phyloP scores from a whole-genome alignment of 2,797 vertebrate genomes.

The Corythornis leucogaster region DNA sequence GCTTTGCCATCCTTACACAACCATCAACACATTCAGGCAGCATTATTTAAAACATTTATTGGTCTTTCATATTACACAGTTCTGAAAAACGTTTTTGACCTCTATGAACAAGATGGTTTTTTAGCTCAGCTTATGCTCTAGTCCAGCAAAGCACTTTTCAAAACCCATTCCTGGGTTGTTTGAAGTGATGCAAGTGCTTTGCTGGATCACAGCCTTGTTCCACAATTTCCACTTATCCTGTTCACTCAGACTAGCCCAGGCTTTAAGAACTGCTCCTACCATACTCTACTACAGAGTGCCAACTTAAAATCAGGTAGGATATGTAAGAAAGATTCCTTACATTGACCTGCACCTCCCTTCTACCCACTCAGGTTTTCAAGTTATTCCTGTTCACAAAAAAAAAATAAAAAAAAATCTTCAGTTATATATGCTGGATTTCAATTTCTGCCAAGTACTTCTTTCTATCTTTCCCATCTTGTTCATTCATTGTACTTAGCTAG shows the following conservation, averaged over 20 bases:
- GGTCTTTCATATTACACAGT: not conserved
- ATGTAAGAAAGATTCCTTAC: not conserved
- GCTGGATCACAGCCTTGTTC: not conserved
- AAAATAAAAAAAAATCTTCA: not conserved
- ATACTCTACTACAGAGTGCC: not conserved
- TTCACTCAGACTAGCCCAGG: not conserved
- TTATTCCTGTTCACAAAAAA: not conserved
- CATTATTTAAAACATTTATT: conserved; percentile 34
- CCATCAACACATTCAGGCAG: not conserved
- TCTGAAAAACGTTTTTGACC: conserved; percentile 1
- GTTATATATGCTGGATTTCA: not conserved
- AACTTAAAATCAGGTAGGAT: not conserved
- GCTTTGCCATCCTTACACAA: not conserved
- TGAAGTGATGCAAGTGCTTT: not conserved
- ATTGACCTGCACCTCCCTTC: not conserved
- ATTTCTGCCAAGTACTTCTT: not conserved
- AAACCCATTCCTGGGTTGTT: not conserved
- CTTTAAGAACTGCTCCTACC: not conserved
- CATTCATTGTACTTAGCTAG: conserved; percentile 94
- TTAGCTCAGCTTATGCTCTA: not conserved
- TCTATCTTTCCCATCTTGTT: not conserved
- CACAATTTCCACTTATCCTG: not conserved
- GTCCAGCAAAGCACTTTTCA: not conserved
- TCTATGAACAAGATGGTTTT: not conserved
- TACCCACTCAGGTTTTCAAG: not conserved